These are phyloP conservation scores for Philopotamus ludificatus DNA, from an alignment of 1,140 invertebrate genomes.

Conservation along the genomic window DNA sequence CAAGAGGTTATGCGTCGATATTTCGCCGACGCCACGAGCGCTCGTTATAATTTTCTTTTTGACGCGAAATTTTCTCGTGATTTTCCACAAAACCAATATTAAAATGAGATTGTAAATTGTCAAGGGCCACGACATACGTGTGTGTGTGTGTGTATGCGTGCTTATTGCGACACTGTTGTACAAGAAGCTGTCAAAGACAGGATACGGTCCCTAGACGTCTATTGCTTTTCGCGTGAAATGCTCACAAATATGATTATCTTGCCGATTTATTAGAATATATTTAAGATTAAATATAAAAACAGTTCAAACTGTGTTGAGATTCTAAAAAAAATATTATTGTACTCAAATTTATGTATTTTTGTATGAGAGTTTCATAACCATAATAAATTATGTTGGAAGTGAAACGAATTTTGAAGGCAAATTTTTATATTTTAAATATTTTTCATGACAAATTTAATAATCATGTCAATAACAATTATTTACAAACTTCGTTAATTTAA, in stretches of 20 bases:
- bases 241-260: background rate
- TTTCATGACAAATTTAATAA: background rate
- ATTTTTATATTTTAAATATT: background rate
- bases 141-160: no score
- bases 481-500: no score
- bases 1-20: background rate
- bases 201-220: background rate
- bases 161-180: background rate
- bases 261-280: background rate
- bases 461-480: no score
- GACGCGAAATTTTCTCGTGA: background rate
- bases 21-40: background rate
- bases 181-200: background rate
- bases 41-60: background rate
- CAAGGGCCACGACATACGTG: background rate
- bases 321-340: no score
- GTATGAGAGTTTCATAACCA: no score
- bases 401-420: background rate
- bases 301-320: no score
- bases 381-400: no score
- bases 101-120: background rate
- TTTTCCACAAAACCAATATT: background rate
- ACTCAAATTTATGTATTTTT: no score
- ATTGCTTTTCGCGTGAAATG: background rate
- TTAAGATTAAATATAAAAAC: no score